Conservation (phyloP, 1,140 invertebrate species). For the Dufourea novaeangliae region DNA sequence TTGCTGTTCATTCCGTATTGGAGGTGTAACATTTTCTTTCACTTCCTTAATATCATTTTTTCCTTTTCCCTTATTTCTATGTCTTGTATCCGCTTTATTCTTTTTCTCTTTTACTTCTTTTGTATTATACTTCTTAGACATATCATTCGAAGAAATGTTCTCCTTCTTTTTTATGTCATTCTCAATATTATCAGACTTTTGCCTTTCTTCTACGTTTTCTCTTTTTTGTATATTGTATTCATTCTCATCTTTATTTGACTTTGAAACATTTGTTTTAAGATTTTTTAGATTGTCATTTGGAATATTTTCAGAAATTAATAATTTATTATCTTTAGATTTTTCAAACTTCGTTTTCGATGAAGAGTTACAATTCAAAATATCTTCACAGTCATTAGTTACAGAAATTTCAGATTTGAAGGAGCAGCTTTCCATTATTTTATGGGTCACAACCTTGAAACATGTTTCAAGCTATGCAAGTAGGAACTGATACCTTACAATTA, state of each 20-base stretch:
- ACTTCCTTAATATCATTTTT: conserved; percentile 56
- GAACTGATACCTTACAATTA: conserved; percentile 38
- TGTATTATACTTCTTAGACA: conserved; percentile 60
- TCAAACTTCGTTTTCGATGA: conserved; percentile 17
- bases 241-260: conserved; percentile 42
- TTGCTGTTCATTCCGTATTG: conserved; percentile 54
- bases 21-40: conserved; percentile 59
- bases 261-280: conserved; percentile 50
- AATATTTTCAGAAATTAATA: too few relatives aligned
- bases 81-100: conserved; percentile 76
- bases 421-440: conserved; percentile 60
- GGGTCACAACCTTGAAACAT: conserved; percentile 71
- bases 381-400: conserved; percentile 56
- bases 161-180: conserved; percentile 42
- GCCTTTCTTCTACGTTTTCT: conserved; percentile 32
- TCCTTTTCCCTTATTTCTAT: conserved; percentile 65
- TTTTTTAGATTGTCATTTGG: neutral
- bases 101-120: conserved; percentile 76
- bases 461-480: conserved; percentile 64
- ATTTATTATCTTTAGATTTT: too few relatives aligned
- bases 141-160: conserved; percentile 29
- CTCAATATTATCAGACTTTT: conserved; percentile 37
- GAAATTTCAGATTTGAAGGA: conserved; percentile 59
- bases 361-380: conserved; percentile 55
- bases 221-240: conserved; percentile 44